These are phyloP conservation scores for Xestia c-nigrum DNA, from an alignment of 2,888 invertebrate species.

Conservation along the genomic window DNA sequence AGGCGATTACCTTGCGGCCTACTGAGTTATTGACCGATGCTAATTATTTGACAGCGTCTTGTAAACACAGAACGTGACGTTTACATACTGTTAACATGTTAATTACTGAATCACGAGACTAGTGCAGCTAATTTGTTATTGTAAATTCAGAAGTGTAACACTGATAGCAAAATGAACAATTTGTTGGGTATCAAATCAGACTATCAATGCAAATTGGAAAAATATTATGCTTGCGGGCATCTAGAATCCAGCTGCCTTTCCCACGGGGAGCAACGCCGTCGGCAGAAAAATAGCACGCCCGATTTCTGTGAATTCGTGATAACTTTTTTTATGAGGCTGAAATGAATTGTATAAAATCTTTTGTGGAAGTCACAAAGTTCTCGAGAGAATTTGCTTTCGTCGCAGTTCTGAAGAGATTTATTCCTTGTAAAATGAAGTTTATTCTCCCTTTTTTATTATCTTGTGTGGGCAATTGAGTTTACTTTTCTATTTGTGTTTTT, in stretches of 20 bases:
- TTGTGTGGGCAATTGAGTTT: constrained; percentile 51
- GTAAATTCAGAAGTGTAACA: constrained; percentile 3
- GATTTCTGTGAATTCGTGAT: constrained; percentile 87
- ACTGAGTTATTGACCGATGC: constrained; percentile 83
- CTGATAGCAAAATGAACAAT: constrained; percentile 18
- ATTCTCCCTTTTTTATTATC: constrained; percentile 70
- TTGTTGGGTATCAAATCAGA: constrained; percentile 40
- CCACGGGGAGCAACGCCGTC: constrained; percentile 81
- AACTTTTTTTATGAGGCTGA: constrained; percentile 88
- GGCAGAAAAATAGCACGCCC: constrained; percentile 86
- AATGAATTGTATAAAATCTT: constrained; percentile 89
- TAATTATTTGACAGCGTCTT: constrained; percentile 84
- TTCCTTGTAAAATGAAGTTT: constrained; percentile 81
- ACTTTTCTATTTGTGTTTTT: constrained; percentile 43
- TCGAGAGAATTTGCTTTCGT: constrained; percentile 83
- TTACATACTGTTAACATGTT: constrained; percentile 72
- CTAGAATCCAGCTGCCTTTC: constrained; percentile 78
- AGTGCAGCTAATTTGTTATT: constrained; percentile 51
- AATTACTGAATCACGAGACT: constrained; percentile 69
- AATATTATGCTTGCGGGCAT: constrained; percentile 47
- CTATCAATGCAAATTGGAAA: constrained; percentile 53
- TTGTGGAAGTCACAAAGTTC: constrained; percentile 86
- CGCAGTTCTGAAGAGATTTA: constrained; percentile 81
- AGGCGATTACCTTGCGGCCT: constrained; percentile 77
- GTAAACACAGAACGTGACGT: constrained; percentile 76